Evolutionary conservation across 2,797 vertebrate genomes (phyloP).

Genomic region (Paedocypris micromegethes): DNA sequence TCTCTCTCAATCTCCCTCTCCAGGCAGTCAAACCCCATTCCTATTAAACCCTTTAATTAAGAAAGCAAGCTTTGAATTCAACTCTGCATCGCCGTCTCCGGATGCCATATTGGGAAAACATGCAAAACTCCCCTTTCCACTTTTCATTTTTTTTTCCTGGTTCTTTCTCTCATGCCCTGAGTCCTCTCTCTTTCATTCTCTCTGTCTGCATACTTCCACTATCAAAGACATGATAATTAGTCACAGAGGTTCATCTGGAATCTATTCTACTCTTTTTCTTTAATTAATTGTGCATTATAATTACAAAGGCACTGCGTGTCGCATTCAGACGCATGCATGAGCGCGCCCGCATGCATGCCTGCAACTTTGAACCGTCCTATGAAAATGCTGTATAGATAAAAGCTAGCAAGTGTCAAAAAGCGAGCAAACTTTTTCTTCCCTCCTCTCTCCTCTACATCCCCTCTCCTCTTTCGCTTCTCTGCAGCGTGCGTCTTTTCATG

Average conservation of each 20-base stretch:
- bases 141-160: constrained; percentile 39
- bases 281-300: constrained; percentile 70
- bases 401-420: constrained; percentile 68
- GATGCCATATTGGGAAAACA: constrained; percentile 57
- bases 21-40: constrained; percentile 37
- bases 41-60: constrained; percentile 60
- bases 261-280: constrained; percentile 66
- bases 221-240: constrained; percentile 79
- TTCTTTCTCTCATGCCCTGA: constrained; percentile 29
- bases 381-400: constrained; percentile 64
- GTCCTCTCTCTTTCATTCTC: constrained; percentile 32
- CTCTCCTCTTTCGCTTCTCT: constrained; percentile 36
- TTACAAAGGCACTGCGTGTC: constrained; percentile 59
- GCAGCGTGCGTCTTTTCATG: constrained; percentile 58
- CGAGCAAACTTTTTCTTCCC: constrained; percentile 63
- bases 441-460: constrained; percentile 46
- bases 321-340: constrained; percentile 40
- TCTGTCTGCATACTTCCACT: constrained; percentile 55
- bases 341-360: constrained; percentile 30
- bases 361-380: constrained; percentile 63
- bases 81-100: constrained; percentile 55
- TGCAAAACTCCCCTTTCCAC: constrained; percentile 53
- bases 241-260: constrained; percentile 67
- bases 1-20: constrained; percentile 20
- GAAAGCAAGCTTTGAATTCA: constrained; percentile 67